These are phyloP conservation scores for Aptenodytes patagonicus DNA, from an alignment of 2,113 vertebrate species.

Conservation along the genomic window DNA sequence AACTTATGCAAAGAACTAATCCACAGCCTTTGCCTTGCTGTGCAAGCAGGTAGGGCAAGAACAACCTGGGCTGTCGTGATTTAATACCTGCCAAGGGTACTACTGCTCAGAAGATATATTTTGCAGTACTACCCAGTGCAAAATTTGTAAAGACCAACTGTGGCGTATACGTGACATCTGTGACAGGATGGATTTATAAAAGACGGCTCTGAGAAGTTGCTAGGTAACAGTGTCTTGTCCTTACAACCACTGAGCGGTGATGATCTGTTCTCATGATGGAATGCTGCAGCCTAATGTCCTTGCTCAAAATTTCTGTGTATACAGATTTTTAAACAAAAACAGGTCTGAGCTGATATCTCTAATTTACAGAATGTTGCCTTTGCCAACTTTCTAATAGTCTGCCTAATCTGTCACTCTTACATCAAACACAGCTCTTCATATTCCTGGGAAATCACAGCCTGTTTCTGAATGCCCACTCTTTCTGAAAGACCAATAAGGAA, in stretches of 20 bases:
- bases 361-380: background rate
- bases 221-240: conserved; percentile 41
- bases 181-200: background rate
- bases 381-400: background rate
- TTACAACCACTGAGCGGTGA: background rate
- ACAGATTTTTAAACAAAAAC: background rate
- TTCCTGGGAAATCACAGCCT: background rate
- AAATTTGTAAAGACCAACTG: conserved; percentile 16
- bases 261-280: background rate
- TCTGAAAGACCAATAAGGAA: background rate
- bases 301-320: background rate
- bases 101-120: background rate
- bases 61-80: background rate
- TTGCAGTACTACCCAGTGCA: background rate
- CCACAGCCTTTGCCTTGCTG: background rate
- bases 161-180: background rate
- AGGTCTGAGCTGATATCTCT: background rate
- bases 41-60: background rate
- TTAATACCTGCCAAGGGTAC: background rate
- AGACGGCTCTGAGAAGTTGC: conserved; percentile 31
- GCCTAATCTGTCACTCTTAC: background rate
- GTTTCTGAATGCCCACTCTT: background rate
- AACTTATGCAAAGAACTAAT: background rate
- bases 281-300: background rate
- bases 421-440: background rate